Evolutionary conservation across 2,797 vertebrate species (phyloP).

Genomic region (Xyrichtys novacula): DNA sequence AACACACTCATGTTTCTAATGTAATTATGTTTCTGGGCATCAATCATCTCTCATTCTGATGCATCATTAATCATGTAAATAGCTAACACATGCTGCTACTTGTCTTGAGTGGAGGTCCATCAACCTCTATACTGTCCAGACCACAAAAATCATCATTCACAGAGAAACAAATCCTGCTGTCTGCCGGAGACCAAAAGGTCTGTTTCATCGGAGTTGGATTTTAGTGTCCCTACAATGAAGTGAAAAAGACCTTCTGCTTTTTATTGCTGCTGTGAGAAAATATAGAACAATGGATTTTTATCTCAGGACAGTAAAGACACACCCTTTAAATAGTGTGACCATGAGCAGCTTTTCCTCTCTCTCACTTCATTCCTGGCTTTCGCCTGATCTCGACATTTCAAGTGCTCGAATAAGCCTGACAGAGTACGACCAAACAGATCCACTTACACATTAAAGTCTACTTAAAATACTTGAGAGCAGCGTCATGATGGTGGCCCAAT

Average conservation of each 20-base stretch:
- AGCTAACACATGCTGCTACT: slow-evolving; percentile 74
- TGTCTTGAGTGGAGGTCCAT: slow-evolving; percentile 62
- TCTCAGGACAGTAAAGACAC: slow-evolving; percentile 69
- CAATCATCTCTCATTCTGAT: slow-evolving; percentile 78
- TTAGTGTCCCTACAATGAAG: slow-evolving; percentile 49
- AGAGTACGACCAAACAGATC: slow-evolving; percentile 57
- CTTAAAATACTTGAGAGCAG: slow-evolving; percentile 65
- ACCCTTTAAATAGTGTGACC: slow-evolving; percentile 53
- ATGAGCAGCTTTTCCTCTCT: slow-evolving; percentile 63
- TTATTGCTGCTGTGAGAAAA: slow-evolving; percentile 70
- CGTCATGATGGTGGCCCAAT: slow-evolving; percentile 54
- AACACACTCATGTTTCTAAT: slow-evolving; percentile 71
- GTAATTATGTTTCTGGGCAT: slow-evolving; percentile 74
- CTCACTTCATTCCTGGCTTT: slow-evolving; percentile 67
- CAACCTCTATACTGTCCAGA: slow-evolving; percentile 57
- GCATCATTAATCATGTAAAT: slow-evolving; percentile 81
- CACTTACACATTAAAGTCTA: slow-evolving; percentile 56
- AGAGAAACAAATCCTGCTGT: slow-evolving; percentile 66
- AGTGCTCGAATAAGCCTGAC: slow-evolving; percentile 68
- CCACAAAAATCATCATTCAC: slow-evolving; percentile 66
- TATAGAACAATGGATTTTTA: slow-evolving; percentile 75
- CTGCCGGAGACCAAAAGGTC: slow-evolving; percentile 60
- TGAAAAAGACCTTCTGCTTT: slow-evolving; percentile 37
- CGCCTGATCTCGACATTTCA: slow-evolving; percentile 71
- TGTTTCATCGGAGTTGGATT: slow-evolving; percentile 66